Evolutionary conservation across 2,797 vertebrate species (phyloP).

Genomic region (Ctenochaetus hawaiiensis): DNA sequence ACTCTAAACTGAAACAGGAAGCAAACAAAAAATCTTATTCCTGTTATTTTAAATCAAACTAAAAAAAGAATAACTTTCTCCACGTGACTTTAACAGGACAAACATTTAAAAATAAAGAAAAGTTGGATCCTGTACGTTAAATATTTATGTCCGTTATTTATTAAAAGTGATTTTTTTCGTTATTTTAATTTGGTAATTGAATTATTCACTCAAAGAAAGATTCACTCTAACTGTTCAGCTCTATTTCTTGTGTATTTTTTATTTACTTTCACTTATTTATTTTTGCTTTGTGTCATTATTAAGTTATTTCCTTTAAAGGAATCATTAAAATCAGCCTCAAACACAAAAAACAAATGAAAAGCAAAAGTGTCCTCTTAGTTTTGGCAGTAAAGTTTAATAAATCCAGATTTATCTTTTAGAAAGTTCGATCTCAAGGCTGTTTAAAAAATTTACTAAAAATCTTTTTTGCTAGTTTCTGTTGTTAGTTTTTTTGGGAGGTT

Average conservation of each 20-base stretch:
- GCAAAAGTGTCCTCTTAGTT: neutral
- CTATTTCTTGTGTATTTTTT: too few relatives aligned
- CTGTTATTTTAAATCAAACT: too few relatives aligned
- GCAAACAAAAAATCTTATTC: too few relatives aligned
- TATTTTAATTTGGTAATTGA: too few relatives aligned
- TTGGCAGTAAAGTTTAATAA: neutral
- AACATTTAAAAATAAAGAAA: neutral
- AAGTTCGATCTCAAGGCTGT: neutral
- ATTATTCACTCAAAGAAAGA: neutral
- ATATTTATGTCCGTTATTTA: too few relatives aligned
- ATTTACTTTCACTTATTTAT: too few relatives aligned
- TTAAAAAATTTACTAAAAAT: neutral
- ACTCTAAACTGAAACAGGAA: neutral
- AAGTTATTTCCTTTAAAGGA: neutral
- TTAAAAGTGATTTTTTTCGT: too few relatives aligned
- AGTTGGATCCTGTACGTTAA: too few relatives aligned
- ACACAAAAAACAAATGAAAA: neutral
- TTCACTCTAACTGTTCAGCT: neutral
- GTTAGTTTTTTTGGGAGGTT: too few relatives aligned
- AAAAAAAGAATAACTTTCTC: neutral
- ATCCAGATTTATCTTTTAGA: neutral
- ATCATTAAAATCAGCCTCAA: neutral
- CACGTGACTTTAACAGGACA: neutral
- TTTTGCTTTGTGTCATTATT: too few relatives aligned
- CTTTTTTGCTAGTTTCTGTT: too few relatives aligned